Base-by-base conservation (phyloP, 2,113 vertebrate genomes). In the Meriones unguiculatus region DNA sequence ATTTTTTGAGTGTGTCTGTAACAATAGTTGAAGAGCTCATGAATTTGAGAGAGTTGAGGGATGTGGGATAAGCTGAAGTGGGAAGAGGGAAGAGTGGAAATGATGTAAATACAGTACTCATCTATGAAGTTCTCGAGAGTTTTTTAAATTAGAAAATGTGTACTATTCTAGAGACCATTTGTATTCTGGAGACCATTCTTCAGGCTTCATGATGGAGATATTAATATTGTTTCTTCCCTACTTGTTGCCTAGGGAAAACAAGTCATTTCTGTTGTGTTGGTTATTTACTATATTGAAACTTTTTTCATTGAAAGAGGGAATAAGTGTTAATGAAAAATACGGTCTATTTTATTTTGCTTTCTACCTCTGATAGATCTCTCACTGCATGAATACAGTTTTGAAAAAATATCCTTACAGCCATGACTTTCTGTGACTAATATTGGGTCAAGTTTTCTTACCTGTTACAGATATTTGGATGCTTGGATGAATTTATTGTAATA, bases 401-500 rank as follows among this genome's bases (percentile, higher is more conserved):
- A 72, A 65, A 75, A 94, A 90, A 72, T 70, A 65, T 3, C 88
- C 17, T 90, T 78, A 81, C 15, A 94, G 91, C 52, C 35, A 38
- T 12, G 25, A 2, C 93, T 88, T 96, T 92, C 46, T 81, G 32
- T 52, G 93, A 69, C 57, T 25, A 28, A 35, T 25, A 18, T 24
- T 76, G 18, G 35, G 38, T 95, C 7, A 17, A 67, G 7, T 93
- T 92, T 94, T 96, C 54, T 90, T 93, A 59, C n/a, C 7, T 35
- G 15, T 73, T 97, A 94, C 12, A 82, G 89, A 52, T 80, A 91
- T 87, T 95, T 89, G 59, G 57, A 28, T 52, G 64, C 25, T 20
- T 95, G 46, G 57, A 76, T 96, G 50, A 87, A 76, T 96, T 95
- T 91, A 89, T 69, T 28, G 69, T 93, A 87, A 35, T 93, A n/a